Percentiles rank a stretch among this genome's conserved stretches.
These are phyloP conservation scores for Chitala chitala DNA, from an alignment of 2,113 vertebrate genomes.

Conservation along the genomic window DNA sequence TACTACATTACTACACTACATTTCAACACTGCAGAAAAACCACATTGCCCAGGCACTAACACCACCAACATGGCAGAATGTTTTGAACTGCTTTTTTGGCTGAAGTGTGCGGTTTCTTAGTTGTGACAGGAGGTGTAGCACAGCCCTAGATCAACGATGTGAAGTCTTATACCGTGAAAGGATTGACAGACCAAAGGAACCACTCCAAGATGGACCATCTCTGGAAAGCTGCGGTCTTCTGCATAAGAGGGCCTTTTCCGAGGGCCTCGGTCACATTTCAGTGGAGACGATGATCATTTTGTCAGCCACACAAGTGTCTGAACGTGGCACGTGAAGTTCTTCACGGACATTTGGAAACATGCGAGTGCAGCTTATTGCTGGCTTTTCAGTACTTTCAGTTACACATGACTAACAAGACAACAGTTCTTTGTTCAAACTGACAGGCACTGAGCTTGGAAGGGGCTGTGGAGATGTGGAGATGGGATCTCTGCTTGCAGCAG, in stretches of 20 bases:
- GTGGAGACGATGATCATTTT: neutral
- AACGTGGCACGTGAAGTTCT: neutral
- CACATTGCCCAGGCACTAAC: too few species aligned
- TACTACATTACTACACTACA: too few species aligned
- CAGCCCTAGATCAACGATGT: neutral
- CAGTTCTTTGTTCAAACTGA: conserved; percentile 22
- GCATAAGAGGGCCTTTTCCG: neutral
- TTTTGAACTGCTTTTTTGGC: too few species aligned
- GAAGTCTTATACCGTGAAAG: neutral
- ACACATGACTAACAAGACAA: conserved; percentile 28
- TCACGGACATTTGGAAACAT: neutral
- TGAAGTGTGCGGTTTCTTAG: neutral
- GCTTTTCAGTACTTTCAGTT: too few species aligned
- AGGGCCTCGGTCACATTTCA: neutral
- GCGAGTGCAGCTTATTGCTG: neutral
- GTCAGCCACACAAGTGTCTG: neutral
- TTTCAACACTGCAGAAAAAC: too few species aligned
- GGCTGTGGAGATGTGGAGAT: conserved; percentile 3
- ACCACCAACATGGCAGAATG: too few species aligned
- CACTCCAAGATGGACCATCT: neutral
- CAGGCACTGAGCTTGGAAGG: conserved; percentile 11
- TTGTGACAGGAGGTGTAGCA: neutral
- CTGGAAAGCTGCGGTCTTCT: neutral
- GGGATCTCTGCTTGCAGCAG: conserved; percentile 4
- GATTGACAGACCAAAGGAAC: neutral